phyloP scores from a whole-genome alignment of 2,888 invertebrate genomes.

The Sarcophaga caerulescens region DNA sequence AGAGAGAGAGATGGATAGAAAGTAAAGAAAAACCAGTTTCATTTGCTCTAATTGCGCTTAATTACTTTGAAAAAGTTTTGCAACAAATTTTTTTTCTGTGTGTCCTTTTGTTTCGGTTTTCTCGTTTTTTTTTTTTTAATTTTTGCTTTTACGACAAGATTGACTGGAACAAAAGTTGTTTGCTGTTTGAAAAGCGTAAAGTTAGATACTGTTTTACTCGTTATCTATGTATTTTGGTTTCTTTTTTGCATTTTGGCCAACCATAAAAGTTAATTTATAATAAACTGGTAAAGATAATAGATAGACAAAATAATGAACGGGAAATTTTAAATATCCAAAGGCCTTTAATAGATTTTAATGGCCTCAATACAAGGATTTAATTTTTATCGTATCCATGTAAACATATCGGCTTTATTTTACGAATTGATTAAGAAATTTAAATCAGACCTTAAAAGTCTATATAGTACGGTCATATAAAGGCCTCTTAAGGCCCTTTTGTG shows the following conservation, averaged over 20 bases:
- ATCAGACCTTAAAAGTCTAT: no score
- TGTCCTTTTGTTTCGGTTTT: constrained; percentile 7
- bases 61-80: constrained; percentile 59
- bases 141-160: constrained; percentile 6
- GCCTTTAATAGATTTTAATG: no score
- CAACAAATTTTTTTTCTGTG: constrained; percentile 15
- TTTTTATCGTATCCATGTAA: no score
- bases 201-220: constrained; percentile 11
- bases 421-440: no score
- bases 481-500: no score
- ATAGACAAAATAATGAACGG: neutral
- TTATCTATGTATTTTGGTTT: neutral
- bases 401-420: no score
- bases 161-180: constrained; percentile 43
- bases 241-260: neutral
- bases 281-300: constrained; percentile 21
- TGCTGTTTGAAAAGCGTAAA: constrained; percentile 50
- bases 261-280: constrained; percentile 37
- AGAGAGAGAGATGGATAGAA: neutral
- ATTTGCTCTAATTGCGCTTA: constrained; percentile 66
- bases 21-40: constrained; percentile 41
- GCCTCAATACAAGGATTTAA: no score
- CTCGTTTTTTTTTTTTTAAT: no score
- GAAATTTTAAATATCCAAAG: neutral
- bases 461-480: no score